Conservation (phyloP, 2,113 vertebrate species). For the Sisor rabdophorus region DNA sequence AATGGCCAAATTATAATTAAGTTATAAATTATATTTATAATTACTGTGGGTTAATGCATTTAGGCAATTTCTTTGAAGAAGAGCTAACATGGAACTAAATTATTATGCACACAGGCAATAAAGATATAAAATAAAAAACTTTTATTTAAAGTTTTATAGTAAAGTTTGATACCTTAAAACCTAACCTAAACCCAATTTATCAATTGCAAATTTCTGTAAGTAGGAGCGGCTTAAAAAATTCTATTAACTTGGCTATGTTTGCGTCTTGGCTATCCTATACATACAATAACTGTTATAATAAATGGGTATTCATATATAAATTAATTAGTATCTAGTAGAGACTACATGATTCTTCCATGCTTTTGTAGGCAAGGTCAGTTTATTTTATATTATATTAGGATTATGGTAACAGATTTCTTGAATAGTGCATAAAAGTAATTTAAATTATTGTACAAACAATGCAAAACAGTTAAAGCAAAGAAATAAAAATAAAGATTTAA, state of each 20-base stretch:
- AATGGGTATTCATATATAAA: neutral
- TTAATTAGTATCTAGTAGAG: too few species aligned
- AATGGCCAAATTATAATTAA: constrained; percentile 11
- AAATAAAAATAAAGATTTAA: too few species aligned
- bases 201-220: neutral
- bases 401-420: too few species aligned
- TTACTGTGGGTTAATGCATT: neutral
- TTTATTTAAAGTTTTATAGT: neutral
- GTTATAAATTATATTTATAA: constrained; percentile 16
- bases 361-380: too few species aligned
- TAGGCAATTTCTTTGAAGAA: neutral
- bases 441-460: too few species aligned
- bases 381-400: too few species aligned
- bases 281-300: neutral
- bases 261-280: neutral
- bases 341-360: too few species aligned
- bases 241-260: neutral
- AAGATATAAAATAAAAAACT: neutral
- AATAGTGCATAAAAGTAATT: too few species aligned
- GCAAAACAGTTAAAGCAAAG: too few species aligned
- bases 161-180: neutral
- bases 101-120: neutral
- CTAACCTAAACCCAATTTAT: neutral
- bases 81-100: neutral
- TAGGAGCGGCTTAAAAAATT: neutral